Evolutionary conservation across 2,113 vertebrate species (phyloP), one percentile per base, ranked within the genome.

Genomic region (Dipodomys merriami): DNA sequence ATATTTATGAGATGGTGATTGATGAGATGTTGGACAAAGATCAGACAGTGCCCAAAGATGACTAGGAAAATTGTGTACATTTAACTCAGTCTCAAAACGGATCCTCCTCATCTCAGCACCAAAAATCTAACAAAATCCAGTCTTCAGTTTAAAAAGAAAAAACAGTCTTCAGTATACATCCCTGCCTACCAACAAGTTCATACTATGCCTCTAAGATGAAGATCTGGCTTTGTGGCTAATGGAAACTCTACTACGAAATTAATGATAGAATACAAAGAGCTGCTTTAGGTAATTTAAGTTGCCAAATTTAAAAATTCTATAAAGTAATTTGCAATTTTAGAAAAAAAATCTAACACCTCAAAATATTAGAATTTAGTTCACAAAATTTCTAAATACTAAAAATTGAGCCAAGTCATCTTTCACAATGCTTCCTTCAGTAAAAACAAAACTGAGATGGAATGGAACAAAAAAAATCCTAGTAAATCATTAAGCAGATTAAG

Each of bases 401-500:
- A 96, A 72, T 7, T 83, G 67, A 93, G 27, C 84, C 86, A 93
- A 78, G 64, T 15, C 94, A 73, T 91, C 78, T 92, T 95, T 90
- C 69, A 83, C 33, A 91, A 79, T 25, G 57, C 68, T 93, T 85
- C 78, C 85, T 71, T 94, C 73, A 87, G 87, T n/a, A 69, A 92
- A 96, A 93, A 91, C 20, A 82, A 95, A 89, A 82, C 64, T 76
- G 74, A 93, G 79, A 88, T 73, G 62, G 16, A 57, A 74, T 7
- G 39, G 39, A 95, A 93, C 46, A 86, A 83, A 95, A 39, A 71
- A 95, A 83, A 5, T n/a, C 27, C 65, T 67, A 30, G 72, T 90
- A 88, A 96, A 96, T 92, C 92, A 87, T 88, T 87, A 89, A 94
- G 46, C 91, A 88, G 67, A 83, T 68, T 67, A 68, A 80, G 83